phyloP scores from a whole-genome alignment of 2,888 invertebrate genomes.

The Rotaria socialis region DNA sequence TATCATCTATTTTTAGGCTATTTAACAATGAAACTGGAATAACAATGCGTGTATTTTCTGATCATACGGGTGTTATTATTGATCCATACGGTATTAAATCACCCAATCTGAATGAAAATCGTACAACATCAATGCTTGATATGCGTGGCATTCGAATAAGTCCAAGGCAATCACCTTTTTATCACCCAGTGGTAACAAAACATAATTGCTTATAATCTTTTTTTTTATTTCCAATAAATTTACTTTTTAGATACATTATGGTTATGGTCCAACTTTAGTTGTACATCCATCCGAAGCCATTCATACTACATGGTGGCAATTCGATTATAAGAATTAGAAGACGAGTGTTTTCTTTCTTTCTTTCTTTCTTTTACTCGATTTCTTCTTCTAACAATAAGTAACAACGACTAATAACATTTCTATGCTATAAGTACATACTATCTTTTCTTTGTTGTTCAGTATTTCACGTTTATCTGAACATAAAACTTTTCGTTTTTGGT shows the following conservation, averaged over 20 bases:
- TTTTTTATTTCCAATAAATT: background rate
- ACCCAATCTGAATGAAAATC: background rate
- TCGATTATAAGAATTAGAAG: background rate
- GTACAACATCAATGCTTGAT: background rate
- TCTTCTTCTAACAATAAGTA: background rate
- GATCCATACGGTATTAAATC: background rate
- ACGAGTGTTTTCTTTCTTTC: background rate
- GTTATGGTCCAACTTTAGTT: background rate
- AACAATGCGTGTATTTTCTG: background rate
- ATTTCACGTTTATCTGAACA: constrained; percentile 12
- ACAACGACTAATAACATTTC: background rate
- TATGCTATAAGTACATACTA: background rate
- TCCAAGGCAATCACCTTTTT: constrained; percentile 14
- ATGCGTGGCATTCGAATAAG: background rate
- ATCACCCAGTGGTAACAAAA: background rate
- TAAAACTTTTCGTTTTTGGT: background rate
- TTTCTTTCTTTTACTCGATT: background rate
- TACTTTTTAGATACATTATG: background rate
- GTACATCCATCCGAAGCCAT: background rate
- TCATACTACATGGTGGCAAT: constrained; percentile 36
- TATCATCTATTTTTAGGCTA: background rate
- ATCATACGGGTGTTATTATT: background rate
- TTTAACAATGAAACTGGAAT: background rate
- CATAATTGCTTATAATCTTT: too few species aligned
- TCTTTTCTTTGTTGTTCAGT: background rate